Conservation (phyloP, 2,113 vertebrate genomes). For the Pyrgilauda ruficollis region DNA sequence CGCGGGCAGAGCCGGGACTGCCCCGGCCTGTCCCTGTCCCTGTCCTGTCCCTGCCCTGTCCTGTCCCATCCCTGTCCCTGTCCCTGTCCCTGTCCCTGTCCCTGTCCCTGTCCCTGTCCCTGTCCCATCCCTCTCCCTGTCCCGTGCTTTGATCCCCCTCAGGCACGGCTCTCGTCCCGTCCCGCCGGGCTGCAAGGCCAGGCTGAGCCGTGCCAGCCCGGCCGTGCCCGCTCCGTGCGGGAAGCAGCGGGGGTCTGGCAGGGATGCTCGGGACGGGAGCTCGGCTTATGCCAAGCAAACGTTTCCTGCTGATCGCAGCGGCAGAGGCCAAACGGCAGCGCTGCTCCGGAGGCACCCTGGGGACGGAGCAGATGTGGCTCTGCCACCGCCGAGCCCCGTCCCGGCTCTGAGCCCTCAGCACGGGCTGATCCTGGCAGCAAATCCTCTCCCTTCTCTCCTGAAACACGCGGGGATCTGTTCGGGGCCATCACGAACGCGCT, state of each 20-base stretch:
- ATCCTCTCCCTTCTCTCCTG: not conserved
- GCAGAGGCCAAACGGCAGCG: not conserved
- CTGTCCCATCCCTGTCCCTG: no score
- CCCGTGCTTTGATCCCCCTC: not conserved
- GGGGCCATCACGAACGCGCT: fast-evolving
- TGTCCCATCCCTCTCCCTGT: no score
- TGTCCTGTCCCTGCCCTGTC: fast-evolving
- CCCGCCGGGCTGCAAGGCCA: not conserved
- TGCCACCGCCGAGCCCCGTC: not conserved
- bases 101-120: no score
- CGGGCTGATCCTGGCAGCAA: not conserved
- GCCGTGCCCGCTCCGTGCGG: not conserved
- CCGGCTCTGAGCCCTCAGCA: not conserved
- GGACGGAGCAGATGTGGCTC: not conserved
- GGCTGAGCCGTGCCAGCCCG: not conserved
- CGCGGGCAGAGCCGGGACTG: not conserved
- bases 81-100: fast-evolving
- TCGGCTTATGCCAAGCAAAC: not conserved
- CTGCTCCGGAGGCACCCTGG: not conserved
- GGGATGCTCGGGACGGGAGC: not conserved
- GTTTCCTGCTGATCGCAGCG: not conserved
- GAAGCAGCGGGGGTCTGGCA: not conserved
- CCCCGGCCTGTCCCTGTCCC: not conserved
- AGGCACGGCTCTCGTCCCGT: fast-evolving
- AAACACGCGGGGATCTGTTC: fast-evolving